These are phyloP conservation scores for Paracyprichromis sp. DNA, from an alignment of 2,113 vertebrate species.

Conservation along the genomic window DNA sequence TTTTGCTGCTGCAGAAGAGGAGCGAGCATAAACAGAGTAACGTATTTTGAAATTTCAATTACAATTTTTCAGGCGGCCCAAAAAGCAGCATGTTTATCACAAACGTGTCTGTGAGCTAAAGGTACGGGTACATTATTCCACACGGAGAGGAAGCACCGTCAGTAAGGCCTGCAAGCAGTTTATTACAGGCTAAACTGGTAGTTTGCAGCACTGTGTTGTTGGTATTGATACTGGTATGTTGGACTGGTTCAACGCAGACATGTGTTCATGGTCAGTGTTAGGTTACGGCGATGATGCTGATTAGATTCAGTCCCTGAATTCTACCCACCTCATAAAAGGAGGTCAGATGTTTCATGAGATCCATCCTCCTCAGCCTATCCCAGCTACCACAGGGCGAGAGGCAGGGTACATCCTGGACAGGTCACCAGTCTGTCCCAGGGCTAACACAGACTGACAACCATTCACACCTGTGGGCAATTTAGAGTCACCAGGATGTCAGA, in stretches of 20 bases:
- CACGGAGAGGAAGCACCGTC: background rate
- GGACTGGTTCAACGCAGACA: background rate
- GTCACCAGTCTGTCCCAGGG: background rate
- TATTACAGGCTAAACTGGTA: background rate
- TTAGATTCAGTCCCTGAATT: background rate
- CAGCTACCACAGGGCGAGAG: background rate
- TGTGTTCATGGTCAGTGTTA: background rate
- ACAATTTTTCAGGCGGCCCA: accelerated
- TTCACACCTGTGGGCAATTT: background rate
- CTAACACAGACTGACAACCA: accelerated
- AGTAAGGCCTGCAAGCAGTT: background rate
- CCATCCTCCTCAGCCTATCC: background rate
- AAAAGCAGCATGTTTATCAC: background rate
- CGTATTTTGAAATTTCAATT: background rate
- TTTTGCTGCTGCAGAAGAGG: background rate
- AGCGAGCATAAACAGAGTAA: background rate
- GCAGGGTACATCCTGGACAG: background rate
- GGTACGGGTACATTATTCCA: background rate
- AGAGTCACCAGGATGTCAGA: background rate
- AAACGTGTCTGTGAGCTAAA: background rate
- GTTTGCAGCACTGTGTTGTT: background rate
- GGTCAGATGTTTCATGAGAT: background rate
- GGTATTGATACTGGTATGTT: background rate
- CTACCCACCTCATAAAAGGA: background rate
- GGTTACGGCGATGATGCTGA: background rate